These are phyloP conservation scores for Drosophila dives DNA, from an alignment of 2,888 invertebrate species.

Conservation along the genomic window DNA sequence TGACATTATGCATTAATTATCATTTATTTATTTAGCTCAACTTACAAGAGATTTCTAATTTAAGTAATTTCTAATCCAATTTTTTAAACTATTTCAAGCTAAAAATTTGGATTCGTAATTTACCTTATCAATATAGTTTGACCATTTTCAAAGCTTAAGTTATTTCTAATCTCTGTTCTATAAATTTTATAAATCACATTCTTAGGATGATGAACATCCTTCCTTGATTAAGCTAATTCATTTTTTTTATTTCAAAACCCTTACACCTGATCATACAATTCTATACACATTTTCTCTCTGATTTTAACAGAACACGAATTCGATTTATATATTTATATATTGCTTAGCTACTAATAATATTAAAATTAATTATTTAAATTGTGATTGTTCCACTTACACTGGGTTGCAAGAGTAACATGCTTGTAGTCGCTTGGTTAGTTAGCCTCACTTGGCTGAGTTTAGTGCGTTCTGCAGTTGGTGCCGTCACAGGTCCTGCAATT, in stretches of 20 bases:
- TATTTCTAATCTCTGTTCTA: not conserved
- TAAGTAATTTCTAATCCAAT: no score
- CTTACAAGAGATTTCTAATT: not conserved
- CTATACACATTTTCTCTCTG: not conserved
- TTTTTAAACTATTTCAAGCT: not conserved
- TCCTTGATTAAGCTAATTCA: not conserved
- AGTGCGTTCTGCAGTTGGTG: constrained; percentile 52
- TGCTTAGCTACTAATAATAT: not conserved
- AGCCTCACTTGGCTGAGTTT: constrained; percentile 79
- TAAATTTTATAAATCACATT: not conserved
- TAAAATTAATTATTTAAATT: not conserved
- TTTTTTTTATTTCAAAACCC: not conserved
- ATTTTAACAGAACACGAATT: not conserved
- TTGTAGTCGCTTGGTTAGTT: constrained; percentile 86
- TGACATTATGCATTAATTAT: not conserved
- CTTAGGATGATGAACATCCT: not conserved
- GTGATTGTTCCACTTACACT: constrained; percentile 88
- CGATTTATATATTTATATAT: not conserved
- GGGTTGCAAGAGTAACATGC: constrained; percentile 97
- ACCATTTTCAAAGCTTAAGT: not conserved
- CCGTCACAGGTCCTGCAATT: constrained; percentile 32
- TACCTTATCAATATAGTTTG: not conserved
- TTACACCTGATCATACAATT: not conserved
- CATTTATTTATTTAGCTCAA: not conserved
- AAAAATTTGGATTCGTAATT: not conserved